These are phyloP conservation scores for Tautogolabrus adspersus DNA, from an alignment of 2,113 vertebrate genomes.

Conservation along the genomic window DNA sequence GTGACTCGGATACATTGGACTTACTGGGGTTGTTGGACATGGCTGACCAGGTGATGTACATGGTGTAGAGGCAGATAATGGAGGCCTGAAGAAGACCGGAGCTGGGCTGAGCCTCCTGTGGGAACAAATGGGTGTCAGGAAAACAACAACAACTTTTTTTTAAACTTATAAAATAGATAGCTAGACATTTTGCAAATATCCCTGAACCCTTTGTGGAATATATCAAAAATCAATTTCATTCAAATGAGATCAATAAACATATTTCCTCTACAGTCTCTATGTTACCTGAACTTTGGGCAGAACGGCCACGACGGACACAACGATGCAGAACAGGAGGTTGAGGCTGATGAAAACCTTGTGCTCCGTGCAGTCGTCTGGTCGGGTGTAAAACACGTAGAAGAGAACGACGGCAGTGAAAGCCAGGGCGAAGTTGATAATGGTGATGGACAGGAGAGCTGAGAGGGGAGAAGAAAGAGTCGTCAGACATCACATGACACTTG, in stretches of 20 bases:
- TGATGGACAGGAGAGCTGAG: constrained; percentile 86
- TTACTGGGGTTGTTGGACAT: constrained; percentile 93
- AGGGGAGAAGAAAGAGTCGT: not conserved
- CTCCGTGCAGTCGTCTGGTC: constrained; percentile 81
- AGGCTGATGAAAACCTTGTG: constrained; percentile 93
- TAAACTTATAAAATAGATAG: no score
- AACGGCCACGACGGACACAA: constrained; percentile 85
- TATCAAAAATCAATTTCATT: not conserved
- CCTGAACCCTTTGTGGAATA: not conserved
- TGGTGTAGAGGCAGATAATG: constrained; percentile 90
- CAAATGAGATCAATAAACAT: no score
- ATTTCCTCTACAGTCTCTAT: not conserved
- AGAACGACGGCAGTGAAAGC: constrained; percentile 81
- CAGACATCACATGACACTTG: no score
- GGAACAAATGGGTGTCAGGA: not conserved
- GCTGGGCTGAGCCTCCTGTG: constrained; percentile 90
- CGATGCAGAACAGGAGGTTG: constrained; percentile 90
- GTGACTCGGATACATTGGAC: constrained; percentile 45
- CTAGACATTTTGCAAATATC: no score
- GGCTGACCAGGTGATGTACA: constrained; percentile 93
- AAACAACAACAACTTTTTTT: not conserved
- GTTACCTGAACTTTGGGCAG: constrained; percentile 94
- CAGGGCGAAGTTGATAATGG: constrained; percentile 80
- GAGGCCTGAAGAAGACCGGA: constrained; percentile 95
- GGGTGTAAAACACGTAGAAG: constrained; percentile 90